Conservation (phyloP, 1,140 invertebrate genomes). For the Drosophila varians region DNA sequence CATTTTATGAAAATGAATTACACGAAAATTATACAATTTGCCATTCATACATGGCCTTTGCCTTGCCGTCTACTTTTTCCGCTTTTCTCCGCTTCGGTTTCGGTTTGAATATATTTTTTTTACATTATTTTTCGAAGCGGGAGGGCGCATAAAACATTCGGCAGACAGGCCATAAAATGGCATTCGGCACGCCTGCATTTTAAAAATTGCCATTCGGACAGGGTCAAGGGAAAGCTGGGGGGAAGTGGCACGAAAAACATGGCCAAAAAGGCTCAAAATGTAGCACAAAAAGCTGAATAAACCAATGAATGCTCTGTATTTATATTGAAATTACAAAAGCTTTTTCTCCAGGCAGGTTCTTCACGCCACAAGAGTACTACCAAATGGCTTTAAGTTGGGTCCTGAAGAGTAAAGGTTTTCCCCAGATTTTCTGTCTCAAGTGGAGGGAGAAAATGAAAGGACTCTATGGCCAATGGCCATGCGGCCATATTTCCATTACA, state of each 20-base stretch:
- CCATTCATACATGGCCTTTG: constrained; percentile 25
- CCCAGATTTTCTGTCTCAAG: not conserved
- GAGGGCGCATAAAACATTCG: constrained; percentile 54
- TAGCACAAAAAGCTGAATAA: not conserved
- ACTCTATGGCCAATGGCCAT: constrained; percentile 5
- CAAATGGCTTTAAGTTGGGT: not conserved
- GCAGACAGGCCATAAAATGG: constrained; percentile 57
- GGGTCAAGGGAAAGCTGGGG: constrained; percentile 16
- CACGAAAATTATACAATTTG: constrained; percentile 61
- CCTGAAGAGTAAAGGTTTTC: no score
- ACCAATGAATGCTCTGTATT: not conserved
- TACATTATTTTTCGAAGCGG: constrained; percentile 8
- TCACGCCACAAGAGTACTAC: not conserved
- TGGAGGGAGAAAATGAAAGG: not conserved
- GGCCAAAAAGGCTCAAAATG: not conserved
- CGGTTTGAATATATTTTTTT: not conserved
- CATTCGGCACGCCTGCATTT: constrained; percentile 63
- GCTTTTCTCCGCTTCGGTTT: not conserved
- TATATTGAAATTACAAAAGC: not conserved
- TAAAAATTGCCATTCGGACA: constrained; percentile 59
- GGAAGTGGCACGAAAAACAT: not conserved
- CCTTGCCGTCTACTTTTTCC: not conserved
- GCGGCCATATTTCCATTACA: constrained; percentile 54
- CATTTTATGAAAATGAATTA: constrained; percentile 71
- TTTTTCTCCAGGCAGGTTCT: not conserved